A percentile compares a stretch with the other conserved stretches of the same genome.
Conservation (phyloP, 1,140 invertebrate genomes). For the Rhizoglyphus robini region DNA sequence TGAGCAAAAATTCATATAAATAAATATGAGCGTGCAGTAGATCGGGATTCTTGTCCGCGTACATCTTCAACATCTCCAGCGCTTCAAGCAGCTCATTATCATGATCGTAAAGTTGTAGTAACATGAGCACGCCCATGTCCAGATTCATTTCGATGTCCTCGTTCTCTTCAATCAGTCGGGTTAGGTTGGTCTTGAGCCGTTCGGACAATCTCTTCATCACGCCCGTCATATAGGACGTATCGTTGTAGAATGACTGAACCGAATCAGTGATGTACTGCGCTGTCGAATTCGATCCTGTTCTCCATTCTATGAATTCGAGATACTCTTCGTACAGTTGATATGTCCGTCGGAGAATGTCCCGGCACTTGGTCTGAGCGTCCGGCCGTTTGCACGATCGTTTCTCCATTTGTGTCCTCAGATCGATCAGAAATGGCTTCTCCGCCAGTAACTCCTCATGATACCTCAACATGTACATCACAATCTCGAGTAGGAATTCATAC, state of each 20-base stretch:
- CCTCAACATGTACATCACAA: not conserved
- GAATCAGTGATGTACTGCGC: not conserved
- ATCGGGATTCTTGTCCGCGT: not conserved
- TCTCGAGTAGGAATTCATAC: not conserved
- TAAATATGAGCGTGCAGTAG: not conserved
- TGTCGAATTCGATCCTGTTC: not conserved
- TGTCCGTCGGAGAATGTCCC: not conserved
- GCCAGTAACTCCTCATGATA: not conserved
- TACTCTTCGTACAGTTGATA: slow-evolving; percentile 3
- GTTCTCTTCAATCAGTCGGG: not conserved
- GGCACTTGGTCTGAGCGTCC: not conserved
- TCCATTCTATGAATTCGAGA: slow-evolving; percentile 2
- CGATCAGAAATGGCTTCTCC: not conserved
- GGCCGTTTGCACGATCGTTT: too few species aligned
- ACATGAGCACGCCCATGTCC: not conserved
- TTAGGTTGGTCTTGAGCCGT: not conserved
- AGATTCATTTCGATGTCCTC: not conserved
- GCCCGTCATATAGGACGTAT: not conserved
- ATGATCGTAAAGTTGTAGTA: not conserved
- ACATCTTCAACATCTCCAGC: not conserved
- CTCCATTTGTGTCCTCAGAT: not conserved
- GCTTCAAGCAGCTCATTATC: not conserved
- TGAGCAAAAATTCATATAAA: not conserved
- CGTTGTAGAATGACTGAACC: not conserved
- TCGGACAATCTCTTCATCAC: not conserved